phyloP scores from a whole-genome alignment of 2,113 vertebrate genomes.

The Anguilla japonica region DNA sequence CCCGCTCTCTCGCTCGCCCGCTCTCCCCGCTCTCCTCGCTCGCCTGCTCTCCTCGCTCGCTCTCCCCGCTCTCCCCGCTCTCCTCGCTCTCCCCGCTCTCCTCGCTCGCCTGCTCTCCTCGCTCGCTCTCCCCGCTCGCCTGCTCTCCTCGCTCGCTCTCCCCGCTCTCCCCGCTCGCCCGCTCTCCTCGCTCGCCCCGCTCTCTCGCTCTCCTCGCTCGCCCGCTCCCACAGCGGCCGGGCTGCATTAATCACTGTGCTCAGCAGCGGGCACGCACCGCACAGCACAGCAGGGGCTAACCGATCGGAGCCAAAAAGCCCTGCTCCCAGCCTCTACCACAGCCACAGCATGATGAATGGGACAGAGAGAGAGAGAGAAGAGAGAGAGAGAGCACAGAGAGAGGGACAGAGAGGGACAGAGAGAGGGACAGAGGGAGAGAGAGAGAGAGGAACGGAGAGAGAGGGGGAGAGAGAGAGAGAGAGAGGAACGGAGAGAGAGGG shows the following conservation, averaged over 20 bases:
- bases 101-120: too few species aligned
- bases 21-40: not conserved
- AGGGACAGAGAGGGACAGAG: too few species aligned
- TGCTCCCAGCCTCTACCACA: not conserved
- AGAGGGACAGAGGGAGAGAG: too few species aligned
- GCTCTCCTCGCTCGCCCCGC: not conserved
- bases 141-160: too few species aligned
- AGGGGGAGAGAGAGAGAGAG: too few species aligned
- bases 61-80: not conserved
- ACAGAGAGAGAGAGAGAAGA: not conserved
- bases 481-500: too few species aligned
- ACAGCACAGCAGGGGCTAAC: slow-evolving; percentile 1
- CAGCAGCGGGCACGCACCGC: too few species aligned
- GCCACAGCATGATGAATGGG: not conserved
- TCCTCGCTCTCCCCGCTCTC: too few species aligned
- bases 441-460: too few species aligned
- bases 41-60: slow-evolving; percentile 4
- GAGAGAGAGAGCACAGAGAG: too few species aligned
- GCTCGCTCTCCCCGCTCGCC: too few species aligned
- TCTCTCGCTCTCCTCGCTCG: not conserved
- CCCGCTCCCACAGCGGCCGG: slow-evolving; percentile 1
- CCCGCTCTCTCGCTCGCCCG: too few species aligned
- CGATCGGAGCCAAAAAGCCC: not conserved
- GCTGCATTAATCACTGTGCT: slow-evolving; percentile 10
- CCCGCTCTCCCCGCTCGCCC: not conserved